phyloP scores from a whole-genome alignment of 2,888 invertebrate genomes.

The Scrobipalpa costella region DNA sequence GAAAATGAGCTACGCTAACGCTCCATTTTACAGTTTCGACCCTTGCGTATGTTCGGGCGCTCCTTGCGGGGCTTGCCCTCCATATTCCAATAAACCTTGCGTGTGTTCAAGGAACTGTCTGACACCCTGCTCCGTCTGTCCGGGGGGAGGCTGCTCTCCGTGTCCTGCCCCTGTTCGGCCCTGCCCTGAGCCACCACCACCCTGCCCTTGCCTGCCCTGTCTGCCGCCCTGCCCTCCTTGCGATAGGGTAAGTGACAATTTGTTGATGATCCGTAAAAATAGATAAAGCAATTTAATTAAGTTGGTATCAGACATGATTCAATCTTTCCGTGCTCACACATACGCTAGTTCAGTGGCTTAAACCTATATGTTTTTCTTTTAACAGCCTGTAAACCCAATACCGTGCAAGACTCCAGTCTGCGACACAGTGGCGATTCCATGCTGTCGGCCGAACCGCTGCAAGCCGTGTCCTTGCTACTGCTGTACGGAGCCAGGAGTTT shows the following conservation, averaged over 20 bases:
- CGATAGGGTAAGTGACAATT: conserved; percentile 66
- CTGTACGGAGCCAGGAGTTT: conserved; percentile 65
- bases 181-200: conserved; percentile 61
- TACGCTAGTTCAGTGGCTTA: no score
- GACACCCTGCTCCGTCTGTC: conserved; percentile 65
- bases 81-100: conserved; percentile 68
- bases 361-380: conserved; percentile 21
- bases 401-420: conserved; percentile 17
- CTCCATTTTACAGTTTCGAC: conserved; percentile 71
- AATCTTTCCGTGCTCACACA: no score
- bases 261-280: no score
- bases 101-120: conserved; percentile 61
- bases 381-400: conserved; percentile 20
- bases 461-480: conserved; percentile 81
- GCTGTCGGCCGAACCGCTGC: conserved; percentile 76
- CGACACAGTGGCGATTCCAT: conserved; percentile 72
- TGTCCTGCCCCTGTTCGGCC: conserved; percentile 73
- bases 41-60: conserved; percentile 66
- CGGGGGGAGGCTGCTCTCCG: conserved; percentile 72
- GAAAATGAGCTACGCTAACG: conserved; percentile 59
- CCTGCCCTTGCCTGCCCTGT: no score
- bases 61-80: conserved; percentile 72
- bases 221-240: conserved; percentile 73
- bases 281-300: no score
- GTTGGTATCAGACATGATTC: no score